Base-by-base conservation (phyloP, 2,113 vertebrate genomes). In the Scytalopus superciliaris region DNA sequence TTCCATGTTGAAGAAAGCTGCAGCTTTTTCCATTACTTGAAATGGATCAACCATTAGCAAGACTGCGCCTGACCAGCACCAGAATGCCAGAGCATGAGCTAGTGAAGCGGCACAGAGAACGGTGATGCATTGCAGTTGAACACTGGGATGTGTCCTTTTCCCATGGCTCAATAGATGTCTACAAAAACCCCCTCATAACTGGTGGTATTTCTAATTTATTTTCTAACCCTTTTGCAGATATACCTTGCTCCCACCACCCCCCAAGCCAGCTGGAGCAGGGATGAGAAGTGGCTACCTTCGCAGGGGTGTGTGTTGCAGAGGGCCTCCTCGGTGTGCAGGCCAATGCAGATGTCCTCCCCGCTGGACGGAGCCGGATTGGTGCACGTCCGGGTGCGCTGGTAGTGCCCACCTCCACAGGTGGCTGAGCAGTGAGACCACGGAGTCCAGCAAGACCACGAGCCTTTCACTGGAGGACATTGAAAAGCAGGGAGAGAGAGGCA, bases 391-490 rank as follows among this genome's bases (percentile, higher is more conserved):
- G 99, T 99, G 80, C 99, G 98, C 86, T 99, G 99, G 93, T 99
- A 99, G 96, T 99, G 99, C 17, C 99, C 99, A 8, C 99, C 98
- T 7, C 99, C 99, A 12, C 99, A 99, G 21, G 99, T 98, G 66
- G 98, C 99, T 5, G 99, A 99, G 95, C 99, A 99, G 87, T 98
- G 98, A 49, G 99, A 99, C 99, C 99, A 99, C 6, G 99, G 96
- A 7, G 99, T 99, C 99, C 99, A 99, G 97, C 99, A 99, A 52
- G 99, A 99, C 99, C 99, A 99, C 0, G 98, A 98, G 7, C 99
- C 99, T 59, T 98, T 98, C 53, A 99, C 99, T 99, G 97, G 50
- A 94, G 79, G 57, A 55, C 39, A 93, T 85, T 47, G 44, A 81
- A 91, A 89, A 96, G 88, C 79, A 95, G 93, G 67, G 73, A 87